Base-by-base conservation (phyloP, 2,888 invertebrate species). In the Xestoiulus laeticollis region DNA sequence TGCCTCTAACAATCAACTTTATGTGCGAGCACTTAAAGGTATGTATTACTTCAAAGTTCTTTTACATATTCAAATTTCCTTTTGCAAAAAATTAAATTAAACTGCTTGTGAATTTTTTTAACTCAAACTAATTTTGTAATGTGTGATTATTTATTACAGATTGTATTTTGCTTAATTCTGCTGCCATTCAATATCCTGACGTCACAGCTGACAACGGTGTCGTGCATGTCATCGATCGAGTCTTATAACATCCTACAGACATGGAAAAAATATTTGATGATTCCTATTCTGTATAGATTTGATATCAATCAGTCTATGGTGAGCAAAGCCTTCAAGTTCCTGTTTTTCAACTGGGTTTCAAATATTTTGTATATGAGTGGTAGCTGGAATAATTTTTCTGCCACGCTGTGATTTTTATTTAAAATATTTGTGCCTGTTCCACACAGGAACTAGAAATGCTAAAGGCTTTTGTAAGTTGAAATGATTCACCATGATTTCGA, bases 11-110 rank as follows among this genome's bases (percentile, higher is more conserved):
- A 85, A 85, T 68, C 33, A 87, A 85, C 33, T 87, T 33, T 85
- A 87, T 85, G 87, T 87, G 26, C 32, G 87, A 85, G 87, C 87
- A 85, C 87, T 87, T 30, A 87, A 87, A 87, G 87, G 87, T 87
- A 85, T 22, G 14, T 2, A 30, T 38, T 8, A 5, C 38, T 8
- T 38, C 8, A 5, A 8, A 38, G 5, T 38, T 38, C 8, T 8
- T 38, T 38, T 38, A 38, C 6, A 8, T 38, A 38, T 38, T 38
- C 38, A 38, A 38, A 38, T 38, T 38, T 38, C 38, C 6, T 38
- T n/a, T 86, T 38, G 33, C 22, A 44, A 86, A n/a, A 44, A 8
- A 10, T 2, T 5, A 86, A 86, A 19, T 1, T 14, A 84, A 38
- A 38, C 68, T 22, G 33, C 14, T 26, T 85, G 22, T n/a, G n/a